Evolutionary conservation across 2,113 vertebrate genomes (phyloP), one percentile per base, ranked within the genome.

Genomic region (Callipepla squamata): DNA sequence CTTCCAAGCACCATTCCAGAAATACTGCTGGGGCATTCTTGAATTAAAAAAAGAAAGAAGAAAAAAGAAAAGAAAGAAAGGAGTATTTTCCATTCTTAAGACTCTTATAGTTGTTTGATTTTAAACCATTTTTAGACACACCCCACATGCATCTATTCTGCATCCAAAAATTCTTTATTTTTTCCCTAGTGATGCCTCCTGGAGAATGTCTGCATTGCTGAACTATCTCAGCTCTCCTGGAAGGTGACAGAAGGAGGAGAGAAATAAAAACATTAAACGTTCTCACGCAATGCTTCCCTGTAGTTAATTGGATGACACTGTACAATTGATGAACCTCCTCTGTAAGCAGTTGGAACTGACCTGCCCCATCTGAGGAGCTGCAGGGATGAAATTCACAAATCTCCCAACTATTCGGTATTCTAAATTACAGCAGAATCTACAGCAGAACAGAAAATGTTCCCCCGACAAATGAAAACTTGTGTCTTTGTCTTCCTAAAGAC

Each of bases 301-400:
- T 42, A 38, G 40, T 58, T 10, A 10, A 16, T 30, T 38, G 25
- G 40, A 34, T 20, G 44, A 44, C 5, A 28, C 15, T 3, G 30
- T 55, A 3, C 50, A 45, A 63, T 57, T 62, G 42, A 21, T 72
- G 34, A 55, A 67, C 16, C 7, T 11, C 16, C 62, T 75, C 32
- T 30, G 21, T 32, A 40, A 87, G 10, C 16, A 59, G 45, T 7
- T 65, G 21, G 74, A 91, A 62, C 13, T 17, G 0, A 67, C 50
- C 10, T 6, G 53, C 68, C 47, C 38, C 45, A 58, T 7, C 5
- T 0, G 0, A 53, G 26, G 36, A 23, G 8, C 9, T 42, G 12
- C 3, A 61, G 70, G 53, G 4, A 30, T 7, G 42, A n/a, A 59
- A 85, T 53, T 1, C 2, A 7, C 6, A 3, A 2, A 44, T 93